Conservation (phyloP, 2,797 vertebrate species). For the Ciconia nigra region DNA sequence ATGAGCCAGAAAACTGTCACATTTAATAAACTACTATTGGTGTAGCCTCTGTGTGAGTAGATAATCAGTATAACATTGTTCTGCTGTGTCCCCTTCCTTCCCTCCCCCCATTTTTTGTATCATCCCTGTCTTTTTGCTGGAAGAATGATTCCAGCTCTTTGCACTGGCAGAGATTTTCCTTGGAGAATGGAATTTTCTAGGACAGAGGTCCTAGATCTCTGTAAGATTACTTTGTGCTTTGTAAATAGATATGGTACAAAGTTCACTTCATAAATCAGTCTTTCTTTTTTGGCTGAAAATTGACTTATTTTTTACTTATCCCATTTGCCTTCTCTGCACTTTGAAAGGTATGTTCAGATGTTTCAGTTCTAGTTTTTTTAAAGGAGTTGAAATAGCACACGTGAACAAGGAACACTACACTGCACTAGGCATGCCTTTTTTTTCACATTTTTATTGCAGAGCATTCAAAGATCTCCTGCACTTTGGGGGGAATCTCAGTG, state of each 20-base stretch:
- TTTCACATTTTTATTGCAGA: neutral
- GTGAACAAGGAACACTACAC: neutral
- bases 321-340: neutral
- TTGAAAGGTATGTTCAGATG: neutral
- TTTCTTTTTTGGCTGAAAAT: neutral
- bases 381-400: neutral
- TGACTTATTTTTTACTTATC: neutral
- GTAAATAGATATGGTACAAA: neutral
- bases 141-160: neutral
- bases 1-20: conserved; percentile 1
- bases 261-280: neutral
- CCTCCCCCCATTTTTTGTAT: neutral
- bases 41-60: neutral
- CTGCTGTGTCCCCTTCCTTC: neutral
- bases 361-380: neutral
- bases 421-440: neutral
- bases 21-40: neutral
- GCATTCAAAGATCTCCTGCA: neutral
- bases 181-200: neutral
- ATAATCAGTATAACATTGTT: neutral
- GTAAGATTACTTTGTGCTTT: neutral
- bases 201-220: conserved; percentile 13
- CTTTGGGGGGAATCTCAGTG: neutral
- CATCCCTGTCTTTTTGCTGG: neutral
- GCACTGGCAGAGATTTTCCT: neutral